Evolutionary conservation across 2,888 invertebrate species (phyloP).

Genomic region (Cheilosia vulpina): DNA sequence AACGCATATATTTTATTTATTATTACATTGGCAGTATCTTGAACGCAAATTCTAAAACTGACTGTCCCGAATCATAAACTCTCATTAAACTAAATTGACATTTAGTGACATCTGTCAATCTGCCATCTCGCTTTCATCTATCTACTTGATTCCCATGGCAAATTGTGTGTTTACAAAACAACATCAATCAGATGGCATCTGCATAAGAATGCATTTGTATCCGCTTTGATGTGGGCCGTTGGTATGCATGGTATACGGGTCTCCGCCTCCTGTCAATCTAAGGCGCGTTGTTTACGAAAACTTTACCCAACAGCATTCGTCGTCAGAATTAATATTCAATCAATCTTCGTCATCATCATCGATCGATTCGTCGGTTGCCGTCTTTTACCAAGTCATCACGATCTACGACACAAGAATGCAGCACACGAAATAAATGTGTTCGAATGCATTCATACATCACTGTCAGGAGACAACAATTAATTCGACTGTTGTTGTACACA

Average conservation of each 20-base stretch:
- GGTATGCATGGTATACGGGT: neutral
- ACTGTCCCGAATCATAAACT: constrained; percentile 5
- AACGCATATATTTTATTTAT: too few species aligned
- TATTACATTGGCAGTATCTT: neutral
- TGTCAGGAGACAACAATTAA: constrained; percentile 68
- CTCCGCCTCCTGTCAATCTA: constrained; percentile 30
- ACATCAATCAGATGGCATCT: constrained; percentile 61
- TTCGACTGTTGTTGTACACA: constrained; percentile 35
- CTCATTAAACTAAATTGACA: constrained; percentile 29
- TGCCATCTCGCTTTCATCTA: constrained; percentile 17
- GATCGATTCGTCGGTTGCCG: constrained; percentile 33
- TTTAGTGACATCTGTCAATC: constrained; percentile 58
- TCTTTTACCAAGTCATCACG: constrained; percentile 16
- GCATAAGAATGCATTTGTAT: constrained; percentile 48
- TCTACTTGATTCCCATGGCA: constrained; percentile 52
- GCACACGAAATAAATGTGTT: constrained; percentile 5
- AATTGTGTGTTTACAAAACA: constrained; percentile 47
- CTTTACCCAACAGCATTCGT: constrained; percentile 35
- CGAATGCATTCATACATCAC: constrained; percentile 71
- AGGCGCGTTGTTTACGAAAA: constrained; percentile 17
- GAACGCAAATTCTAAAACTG: neutral
- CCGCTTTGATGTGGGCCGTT: constrained; percentile 39
- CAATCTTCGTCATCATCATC: constrained; percentile 59
- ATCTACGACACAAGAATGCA: neutral
- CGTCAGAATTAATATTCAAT: constrained; percentile 69